A percentile compares a stretch with the other conserved stretches of the same genome.
phyloP scores from a whole-genome alignment of 2,888 invertebrate species.

The Dryobotodes eremita region DNA sequence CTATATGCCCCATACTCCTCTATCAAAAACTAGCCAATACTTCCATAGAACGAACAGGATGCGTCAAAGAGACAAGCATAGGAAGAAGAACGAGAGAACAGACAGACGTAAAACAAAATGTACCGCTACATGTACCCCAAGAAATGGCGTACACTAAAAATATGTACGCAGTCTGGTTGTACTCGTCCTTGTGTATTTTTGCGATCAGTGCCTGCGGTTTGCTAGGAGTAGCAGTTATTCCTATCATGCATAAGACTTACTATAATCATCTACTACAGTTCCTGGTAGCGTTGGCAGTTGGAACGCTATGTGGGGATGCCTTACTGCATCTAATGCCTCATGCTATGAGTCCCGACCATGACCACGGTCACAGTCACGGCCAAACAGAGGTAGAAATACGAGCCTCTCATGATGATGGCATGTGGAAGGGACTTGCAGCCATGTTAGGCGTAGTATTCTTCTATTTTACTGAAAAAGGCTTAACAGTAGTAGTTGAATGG shows the following conservation, averaged over 20 bases:
- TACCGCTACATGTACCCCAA: slow-evolving; percentile 43
- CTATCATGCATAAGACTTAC: slow-evolving; percentile 96
- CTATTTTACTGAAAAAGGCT: slow-evolving; percentile 96
- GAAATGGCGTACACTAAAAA: slow-evolving; percentile 80
- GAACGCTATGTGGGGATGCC: slow-evolving; percentile 97
- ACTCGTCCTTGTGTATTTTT: slow-evolving; percentile 95
- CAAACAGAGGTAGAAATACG: slow-evolving; percentile 66
- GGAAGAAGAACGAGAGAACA: slow-evolving; percentile 42
- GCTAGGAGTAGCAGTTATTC: slow-evolving; percentile 96
- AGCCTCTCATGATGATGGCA: slow-evolving; percentile 92
- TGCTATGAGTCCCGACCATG: slow-evolving; percentile 90
- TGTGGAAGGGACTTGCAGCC: slow-evolving; percentile 96
- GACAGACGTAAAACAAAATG: slow-evolving; percentile 44
- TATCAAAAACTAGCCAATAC: slow-evolving; percentile 92
- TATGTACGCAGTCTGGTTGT: slow-evolving; percentile 94
- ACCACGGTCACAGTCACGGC: slow-evolving; percentile 72
- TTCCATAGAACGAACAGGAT: slow-evolving; percentile 89
- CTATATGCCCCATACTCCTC: slow-evolving; percentile 92
- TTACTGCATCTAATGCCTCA: slow-evolving; percentile 97
- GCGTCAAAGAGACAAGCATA: slow-evolving; percentile 85
- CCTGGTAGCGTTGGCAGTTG: slow-evolving; percentile 97
- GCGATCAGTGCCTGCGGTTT: slow-evolving; percentile 97
- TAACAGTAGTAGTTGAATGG: slow-evolving; percentile 95
- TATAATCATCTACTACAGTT: slow-evolving; percentile 97
- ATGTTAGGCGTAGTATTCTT: slow-evolving; percentile 96